Evolutionary conservation across 1,140 invertebrate species (phyloP).

Genomic region (Drosophila willistoni): DNA sequence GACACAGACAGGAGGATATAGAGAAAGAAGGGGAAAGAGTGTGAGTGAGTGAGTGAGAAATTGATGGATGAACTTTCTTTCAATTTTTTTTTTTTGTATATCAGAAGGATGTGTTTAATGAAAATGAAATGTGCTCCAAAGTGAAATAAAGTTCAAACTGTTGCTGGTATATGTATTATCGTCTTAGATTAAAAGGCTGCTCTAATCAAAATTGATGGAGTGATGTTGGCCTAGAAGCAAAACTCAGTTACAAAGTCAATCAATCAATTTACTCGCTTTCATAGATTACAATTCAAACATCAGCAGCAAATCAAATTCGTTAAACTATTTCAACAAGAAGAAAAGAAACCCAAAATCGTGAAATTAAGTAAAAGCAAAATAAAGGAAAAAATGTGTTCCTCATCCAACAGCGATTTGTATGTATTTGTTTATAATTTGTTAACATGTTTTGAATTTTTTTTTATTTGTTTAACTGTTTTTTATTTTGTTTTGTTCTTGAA

Average conservation of each 20-base stretch:
- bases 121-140: constrained; percentile 31
- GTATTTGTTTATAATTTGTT: constrained; percentile 31
- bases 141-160: constrained; percentile 37
- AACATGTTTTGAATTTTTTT: constrained; percentile 1
- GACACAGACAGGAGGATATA: background rate
- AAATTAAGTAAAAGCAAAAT: background rate
- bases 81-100: constrained; percentile 11
- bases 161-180: constrained; percentile 10
- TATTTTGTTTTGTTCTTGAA: background rate
- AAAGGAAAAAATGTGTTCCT: constrained; percentile 4
- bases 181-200: constrained; percentile 3
- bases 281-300: constrained; percentile 4
- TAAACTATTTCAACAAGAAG: background rate
- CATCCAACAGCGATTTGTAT: constrained; percentile 40
- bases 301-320: constrained; percentile 2
- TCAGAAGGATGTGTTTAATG: constrained; percentile 15
- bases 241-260: constrained; percentile 23
- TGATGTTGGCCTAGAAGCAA: background rate
- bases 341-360: background rate
- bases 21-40: background rate
- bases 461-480: background rate
- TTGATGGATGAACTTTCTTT: constrained; percentile 47
- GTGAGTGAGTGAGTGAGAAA: constrained; percentile 17
- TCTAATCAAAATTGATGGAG: constrained; percentile 66
- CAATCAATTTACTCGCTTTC: constrained; percentile 31